Percentiles rank a stretch among this genome's conserved stretches.
Conservation (phyloP, 1,140 invertebrate species). For the Magallana angulata region DNA sequence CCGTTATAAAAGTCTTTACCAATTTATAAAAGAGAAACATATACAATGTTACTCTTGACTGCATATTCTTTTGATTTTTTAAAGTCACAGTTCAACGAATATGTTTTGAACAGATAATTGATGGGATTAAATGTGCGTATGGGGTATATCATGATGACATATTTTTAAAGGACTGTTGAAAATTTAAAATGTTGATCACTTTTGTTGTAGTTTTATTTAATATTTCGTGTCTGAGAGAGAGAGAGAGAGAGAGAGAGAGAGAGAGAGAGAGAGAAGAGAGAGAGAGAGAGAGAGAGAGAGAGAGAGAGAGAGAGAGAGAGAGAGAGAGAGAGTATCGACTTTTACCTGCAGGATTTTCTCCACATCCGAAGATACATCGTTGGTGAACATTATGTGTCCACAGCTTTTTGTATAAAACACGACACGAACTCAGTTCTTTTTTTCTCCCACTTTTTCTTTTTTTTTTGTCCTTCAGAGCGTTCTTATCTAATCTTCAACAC, state of each 20-base stretch:
- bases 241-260: slow-evolving; percentile 1
- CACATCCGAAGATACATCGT: slow-evolving; percentile 43
- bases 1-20: no score
- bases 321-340: not conserved
- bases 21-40: no score
- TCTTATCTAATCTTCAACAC: not conserved
- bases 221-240: not conserved
- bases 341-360: slow-evolving; percentile 46
- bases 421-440: not conserved
- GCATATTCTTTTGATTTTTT: no score
- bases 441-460: not conserved
- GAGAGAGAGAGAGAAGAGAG: slow-evolving; percentile 8
- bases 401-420: not conserved
- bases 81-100: no score
- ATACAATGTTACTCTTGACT: no score
- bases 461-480: not conserved
- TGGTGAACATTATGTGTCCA: slow-evolving; percentile 18
- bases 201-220: no score
- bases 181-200: no score
- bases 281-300: slow-evolving; percentile 13
- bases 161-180: no score
- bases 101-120: no score
- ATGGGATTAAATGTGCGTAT: not conserved
- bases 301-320: slow-evolving; percentile 12
- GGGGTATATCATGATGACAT: no score